These are phyloP conservation scores for Drosophila maculinotata DNA, from an alignment of 2,888 invertebrate species.

Conservation along the genomic window DNA sequence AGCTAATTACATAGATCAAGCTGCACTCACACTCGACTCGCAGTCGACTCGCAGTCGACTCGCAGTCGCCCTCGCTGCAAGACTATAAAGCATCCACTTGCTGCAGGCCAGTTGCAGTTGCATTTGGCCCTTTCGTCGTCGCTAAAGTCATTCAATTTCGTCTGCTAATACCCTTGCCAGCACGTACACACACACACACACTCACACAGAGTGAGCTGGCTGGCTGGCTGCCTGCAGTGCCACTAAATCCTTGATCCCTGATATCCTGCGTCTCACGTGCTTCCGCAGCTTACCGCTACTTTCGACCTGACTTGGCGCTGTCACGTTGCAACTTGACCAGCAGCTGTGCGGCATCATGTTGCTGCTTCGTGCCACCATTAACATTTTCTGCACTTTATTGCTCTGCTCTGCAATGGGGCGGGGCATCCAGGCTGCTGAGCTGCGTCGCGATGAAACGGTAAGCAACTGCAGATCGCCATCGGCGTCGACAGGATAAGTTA, in stretches of 20 bases:
- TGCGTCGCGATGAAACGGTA: conserved; percentile 79
- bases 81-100: conserved; percentile 37
- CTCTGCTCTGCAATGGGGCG: conserved; percentile 38
- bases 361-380: conserved; percentile 63
- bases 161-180: conserved; percentile 46
- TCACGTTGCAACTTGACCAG: conserved; percentile 61
- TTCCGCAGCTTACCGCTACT: conserved; percentile 51
- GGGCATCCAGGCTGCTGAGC: conserved; percentile 52
- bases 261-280: conserved; percentile 68
- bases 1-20: conserved; percentile 53
- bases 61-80: background rate
- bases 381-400: conserved; percentile 49
- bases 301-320: conserved; percentile 26
- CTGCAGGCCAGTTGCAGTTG: conserved; percentile 17
- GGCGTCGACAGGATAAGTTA: conserved; percentile 17
- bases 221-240: conserved; percentile 34
- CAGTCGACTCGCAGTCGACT: background rate
- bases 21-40: background rate
- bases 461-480: conserved; percentile 35
- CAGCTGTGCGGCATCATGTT: conserved; percentile 48
- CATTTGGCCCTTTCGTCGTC: conserved; percentile 40
- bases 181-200: conserved; percentile 35
- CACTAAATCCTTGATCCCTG: conserved; percentile 68
- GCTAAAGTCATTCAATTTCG: conserved; percentile 70
- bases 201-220: conserved; percentile 17